Percentiles rank a stretch among this genome's conserved stretches.
Evolutionary conservation across 2,797 vertebrate genomes (phyloP).

Genomic region (Poecilia wingei): DNA sequence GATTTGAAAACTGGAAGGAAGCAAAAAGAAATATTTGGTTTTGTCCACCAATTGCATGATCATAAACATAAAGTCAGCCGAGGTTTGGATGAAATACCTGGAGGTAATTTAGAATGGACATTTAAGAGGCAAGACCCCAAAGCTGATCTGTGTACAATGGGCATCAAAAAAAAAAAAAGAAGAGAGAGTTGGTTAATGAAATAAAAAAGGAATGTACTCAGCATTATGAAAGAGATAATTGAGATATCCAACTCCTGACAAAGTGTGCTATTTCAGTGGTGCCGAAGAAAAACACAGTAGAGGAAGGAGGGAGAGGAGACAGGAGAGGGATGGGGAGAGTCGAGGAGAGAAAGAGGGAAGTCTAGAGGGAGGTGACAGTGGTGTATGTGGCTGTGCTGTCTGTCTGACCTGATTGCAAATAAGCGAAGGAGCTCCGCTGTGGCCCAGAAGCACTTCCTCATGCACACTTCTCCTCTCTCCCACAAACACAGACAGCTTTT

Average conservation of each 20-base stretch:
- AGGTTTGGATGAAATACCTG: conserved; percentile 53
- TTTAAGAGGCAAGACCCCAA: background rate
- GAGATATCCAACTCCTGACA: conserved; percentile 80
- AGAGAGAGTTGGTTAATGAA: conserved; percentile 41
- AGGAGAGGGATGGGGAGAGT: conserved; percentile 42
- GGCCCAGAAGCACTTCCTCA: conserved; percentile 79
- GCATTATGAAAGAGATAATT: conserved; percentile 76
- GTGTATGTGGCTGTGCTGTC: conserved; percentile 80
- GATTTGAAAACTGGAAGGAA: conserved; percentile 16
- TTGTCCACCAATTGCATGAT: conserved; percentile 22
- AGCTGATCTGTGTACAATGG: background rate
- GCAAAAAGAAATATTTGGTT: conserved; percentile 34
- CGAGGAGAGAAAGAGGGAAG: conserved; percentile 44
- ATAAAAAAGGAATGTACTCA: conserved; percentile 61
- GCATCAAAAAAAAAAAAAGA: conserved; percentile 3
- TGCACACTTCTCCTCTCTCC: conserved; percentile 68
- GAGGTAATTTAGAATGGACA: conserved; percentile 54
- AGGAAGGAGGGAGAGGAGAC: conserved; percentile 36
- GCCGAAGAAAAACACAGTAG: conserved; percentile 52
- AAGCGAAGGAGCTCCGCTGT: conserved; percentile 75
- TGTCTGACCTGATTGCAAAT: conserved; percentile 86
- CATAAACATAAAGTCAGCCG: conserved; percentile 48
- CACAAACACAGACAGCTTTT: conserved; percentile 58
- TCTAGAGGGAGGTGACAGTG: conserved; percentile 83
- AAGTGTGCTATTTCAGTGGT: conserved; percentile 78